These are phyloP conservation scores for Agrochola macilenta DNA, from an alignment of 2,888 invertebrate species.

Conservation along the genomic window DNA sequence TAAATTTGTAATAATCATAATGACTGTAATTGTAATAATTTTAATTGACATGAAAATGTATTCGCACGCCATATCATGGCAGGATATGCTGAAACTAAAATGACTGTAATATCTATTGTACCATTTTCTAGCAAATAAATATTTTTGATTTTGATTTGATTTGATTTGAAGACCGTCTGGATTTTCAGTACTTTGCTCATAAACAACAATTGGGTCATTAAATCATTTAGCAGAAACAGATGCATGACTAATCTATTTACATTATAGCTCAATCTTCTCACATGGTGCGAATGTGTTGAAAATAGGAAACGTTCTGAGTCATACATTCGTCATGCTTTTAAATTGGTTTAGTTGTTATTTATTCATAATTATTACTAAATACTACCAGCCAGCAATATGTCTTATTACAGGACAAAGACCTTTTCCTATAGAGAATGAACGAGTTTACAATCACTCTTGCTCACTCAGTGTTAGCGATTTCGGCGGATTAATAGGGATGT, in stretches of 20 bases:
- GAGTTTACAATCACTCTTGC: background rate
- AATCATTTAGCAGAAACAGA: slow-evolving; percentile 30
- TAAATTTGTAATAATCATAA: no score
- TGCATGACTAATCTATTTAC: slow-evolving; percentile 28
- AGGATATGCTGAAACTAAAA: no score
- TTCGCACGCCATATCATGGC: no score
- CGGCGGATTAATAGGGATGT: no score
- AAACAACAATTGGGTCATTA: background rate
- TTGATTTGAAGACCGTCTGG: background rate
- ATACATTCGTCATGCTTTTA: slow-evolving; percentile 11
- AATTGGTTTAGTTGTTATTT: background rate
- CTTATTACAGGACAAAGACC: no score
- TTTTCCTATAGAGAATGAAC: background rate
- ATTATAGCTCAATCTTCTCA: slow-evolving; percentile 5
- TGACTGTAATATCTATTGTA: no score
- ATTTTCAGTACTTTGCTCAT: background rate
- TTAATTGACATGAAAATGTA: no score
- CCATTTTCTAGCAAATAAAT: no score
- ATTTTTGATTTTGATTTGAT: no score
- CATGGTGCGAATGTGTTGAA: slow-evolving; percentile 27
- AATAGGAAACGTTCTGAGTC: slow-evolving; percentile 29
- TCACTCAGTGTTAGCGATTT: no score
- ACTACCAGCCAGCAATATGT: background rate
- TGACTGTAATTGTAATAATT: no score
- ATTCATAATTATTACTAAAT: background rate